Base-by-base conservation (phyloP, 2,888 invertebrate species). In the Brachycybe producta region DNA sequence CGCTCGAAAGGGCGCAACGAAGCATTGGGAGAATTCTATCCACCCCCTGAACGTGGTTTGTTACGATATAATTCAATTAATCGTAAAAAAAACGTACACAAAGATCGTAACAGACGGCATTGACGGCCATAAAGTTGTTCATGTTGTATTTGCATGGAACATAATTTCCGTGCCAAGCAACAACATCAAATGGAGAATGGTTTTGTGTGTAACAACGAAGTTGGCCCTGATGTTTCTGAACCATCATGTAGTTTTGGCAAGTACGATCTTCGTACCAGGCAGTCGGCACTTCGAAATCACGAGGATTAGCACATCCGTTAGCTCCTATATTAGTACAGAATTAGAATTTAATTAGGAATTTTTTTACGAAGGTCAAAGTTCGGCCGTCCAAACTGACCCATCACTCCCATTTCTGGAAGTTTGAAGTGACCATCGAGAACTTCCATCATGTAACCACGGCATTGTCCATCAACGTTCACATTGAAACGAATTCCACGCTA, bases 111-210 rank as follows among this genome's bases (percentile, higher is more conserved):
- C 87, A 82, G 1, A 97, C 97, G 0, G 90, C 81, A 69, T 97
- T 98, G 64, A 98, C 84, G 55, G 85, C 86, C 84, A 88, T 90
- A 67, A 95, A 98, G 60, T 82, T 82, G 58, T 74, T 73, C 44
- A 98, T 75, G 68, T 92, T 80, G 67, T 98, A 98, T 67, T 95
- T 97, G 70, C 83, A 98, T 0, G 97, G 97, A 11, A 82, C 85
- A 66, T 95, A 98, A 72, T 97, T 98, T 2, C 97, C 97, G 66
- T 95, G 92, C 97, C 97, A 98, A 23, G 92, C 95, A 2, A 94
- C 92, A 28, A 97, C 95, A 72, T 98, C 92, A 68, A 94, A 98
- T 1, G 91, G 88, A 21, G 85, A 87, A 68, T 94, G 92, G 56
- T 75, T 62, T 70, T 72, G 58, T 36, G 75, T 69, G 0, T 88